Evolutionary conservation across 1,140 invertebrate species (phyloP).

Genomic region (Octopus sinensis): DNA sequence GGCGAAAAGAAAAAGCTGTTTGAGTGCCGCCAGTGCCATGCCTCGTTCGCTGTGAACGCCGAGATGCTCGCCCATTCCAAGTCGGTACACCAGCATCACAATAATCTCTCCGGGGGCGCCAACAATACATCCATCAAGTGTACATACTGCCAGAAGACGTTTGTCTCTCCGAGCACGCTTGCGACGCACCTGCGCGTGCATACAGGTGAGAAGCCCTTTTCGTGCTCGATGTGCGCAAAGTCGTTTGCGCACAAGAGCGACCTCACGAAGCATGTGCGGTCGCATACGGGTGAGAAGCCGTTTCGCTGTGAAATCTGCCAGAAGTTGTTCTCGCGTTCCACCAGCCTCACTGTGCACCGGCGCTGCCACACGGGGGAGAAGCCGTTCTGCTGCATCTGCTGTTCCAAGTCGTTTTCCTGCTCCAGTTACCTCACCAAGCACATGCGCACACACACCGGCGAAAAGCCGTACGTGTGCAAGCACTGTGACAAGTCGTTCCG

Average conservation of each 20-base stretch:
- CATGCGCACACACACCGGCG: conserved; percentile 26
- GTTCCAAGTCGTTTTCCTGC: conserved; percentile 26
- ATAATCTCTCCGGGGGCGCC: conserved; percentile 84
- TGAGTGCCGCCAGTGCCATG: conserved; percentile 74
- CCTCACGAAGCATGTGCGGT: conserved; percentile 25
- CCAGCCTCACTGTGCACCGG: conserved; percentile 38
- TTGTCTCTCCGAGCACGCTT: conserved; percentile 75
- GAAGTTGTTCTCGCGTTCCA: conserved; percentile 32
- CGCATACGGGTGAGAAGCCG: conserved; percentile 30
- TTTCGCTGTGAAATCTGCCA: conserved; percentile 22
- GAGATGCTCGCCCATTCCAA: conserved; percentile 80
- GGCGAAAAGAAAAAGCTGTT: conserved; percentile 18
- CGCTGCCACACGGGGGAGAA: conserved; percentile 26
- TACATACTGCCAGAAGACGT: conserved; percentile 17
- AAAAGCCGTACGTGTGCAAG: conserved; percentile 9
- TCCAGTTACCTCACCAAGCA: conserved; percentile 26
- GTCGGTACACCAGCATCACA: conserved; percentile 84
- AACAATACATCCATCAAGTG: conserved; percentile 66
- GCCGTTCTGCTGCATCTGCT: conserved; percentile 5
- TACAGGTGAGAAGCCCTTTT: conserved; percentile 21
- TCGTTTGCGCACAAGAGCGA: conserved; percentile 18
- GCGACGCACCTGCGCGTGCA: conserved; percentile 23
- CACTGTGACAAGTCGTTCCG: conserved; percentile 36
- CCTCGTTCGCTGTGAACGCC: conserved; percentile 86
- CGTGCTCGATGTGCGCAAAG: conserved; percentile 13